Conservation (phyloP, 2,888 invertebrate species). For the Nymphalis urticae region DNA sequence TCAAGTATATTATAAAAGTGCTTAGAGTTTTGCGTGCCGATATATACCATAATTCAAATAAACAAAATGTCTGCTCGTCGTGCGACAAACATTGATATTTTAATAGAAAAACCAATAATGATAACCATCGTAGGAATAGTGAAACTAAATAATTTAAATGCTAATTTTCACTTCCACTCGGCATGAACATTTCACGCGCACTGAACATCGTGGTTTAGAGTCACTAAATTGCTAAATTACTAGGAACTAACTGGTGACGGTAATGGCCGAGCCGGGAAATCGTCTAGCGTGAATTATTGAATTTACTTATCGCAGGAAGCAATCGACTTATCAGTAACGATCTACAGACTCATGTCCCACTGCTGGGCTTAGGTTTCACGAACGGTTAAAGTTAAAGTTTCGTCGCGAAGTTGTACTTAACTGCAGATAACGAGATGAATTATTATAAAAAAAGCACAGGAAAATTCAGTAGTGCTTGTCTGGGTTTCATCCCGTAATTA, state of each 20-base stretch:
- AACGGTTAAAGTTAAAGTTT: too few species aligned
- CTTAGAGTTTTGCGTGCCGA: too few species aligned
- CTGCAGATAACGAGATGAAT: too few species aligned
- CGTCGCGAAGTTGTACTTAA: too few species aligned
- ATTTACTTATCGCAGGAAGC: slow-evolving; percentile 35
- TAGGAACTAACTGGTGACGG: slow-evolving; percentile 55
- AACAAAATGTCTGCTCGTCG: background rate
- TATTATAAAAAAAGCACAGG: too few species aligned
- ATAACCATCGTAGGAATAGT: slow-evolving; percentile 7
- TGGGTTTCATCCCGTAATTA: too few species aligned
- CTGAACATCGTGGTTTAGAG: slow-evolving; percentile 30
- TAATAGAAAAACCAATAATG: background rate
- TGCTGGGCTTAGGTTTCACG: too few species aligned
- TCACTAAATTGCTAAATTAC: slow-evolving; percentile 48
- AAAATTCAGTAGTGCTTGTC: too few species aligned
- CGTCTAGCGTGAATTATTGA: slow-evolving; percentile 33
- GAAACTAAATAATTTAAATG: slow-evolving; percentile 23
- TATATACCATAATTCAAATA: too few species aligned
- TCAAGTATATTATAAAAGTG: too few species aligned
- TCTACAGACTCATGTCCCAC: background rate
- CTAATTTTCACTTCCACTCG: slow-evolving; percentile 32
- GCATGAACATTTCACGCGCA: slow-evolving; percentile 35
- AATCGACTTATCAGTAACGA: slow-evolving; percentile 26
- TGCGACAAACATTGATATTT: background rate
- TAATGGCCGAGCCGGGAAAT: slow-evolving; percentile 46